Evolutionary conservation across 2,113 vertebrate genomes (phyloP), one percentile per base, ranked within the genome.

Genomic region (Pollimyrus isidori): DNA sequence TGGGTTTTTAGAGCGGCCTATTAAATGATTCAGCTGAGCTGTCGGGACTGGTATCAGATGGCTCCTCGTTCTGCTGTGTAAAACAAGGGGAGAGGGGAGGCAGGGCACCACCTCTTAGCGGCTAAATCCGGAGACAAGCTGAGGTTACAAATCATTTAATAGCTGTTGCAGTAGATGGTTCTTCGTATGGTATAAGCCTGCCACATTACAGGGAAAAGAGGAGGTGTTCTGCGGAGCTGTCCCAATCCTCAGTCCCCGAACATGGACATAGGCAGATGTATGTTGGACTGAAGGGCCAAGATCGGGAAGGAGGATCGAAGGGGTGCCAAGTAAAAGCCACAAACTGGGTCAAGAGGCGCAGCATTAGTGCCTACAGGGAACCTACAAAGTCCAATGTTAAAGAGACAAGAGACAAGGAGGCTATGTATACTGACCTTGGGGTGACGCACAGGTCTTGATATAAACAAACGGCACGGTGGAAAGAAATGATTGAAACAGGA

Each of bases 21-120:
- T 89, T 91, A 90, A 92, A 91, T 89, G 85, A 91, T 93, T 91
- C 89, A 91, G 89, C 82, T 48, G 90, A 92, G 88, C 88, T 35
- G 53, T 88, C 89, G 86, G 35, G 87, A 73, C 88, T 88, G 56
- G 88, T 91, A 88, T 90, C 88, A 86, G 87, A 92, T 91, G 87
- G 76, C 88, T 50, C 39, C 83, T 56, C 87, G 39, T 89, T 90
- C 56, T 23, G 45, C 45, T 7, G 49, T 53, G 49, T 86, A 15
- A 30, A 86, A 53, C 85, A 52, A n/a, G 42, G 35, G 45, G 42
- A 88, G 23, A 4, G 1, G 21, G 53, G 19, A 53, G 58, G 30
- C 19, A 69, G 39, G 58, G 42, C 42, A 45, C 7, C 62, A 23
- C 58, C 42, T 89, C 56, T 65, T 30, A 11, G 46, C 10, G 10